A percentile compares a stretch with the other conserved stretches of the same genome.
phyloP scores from a whole-genome alignment of 2,888 invertebrate genomes.

The Mesorhabditis belari region DNA sequence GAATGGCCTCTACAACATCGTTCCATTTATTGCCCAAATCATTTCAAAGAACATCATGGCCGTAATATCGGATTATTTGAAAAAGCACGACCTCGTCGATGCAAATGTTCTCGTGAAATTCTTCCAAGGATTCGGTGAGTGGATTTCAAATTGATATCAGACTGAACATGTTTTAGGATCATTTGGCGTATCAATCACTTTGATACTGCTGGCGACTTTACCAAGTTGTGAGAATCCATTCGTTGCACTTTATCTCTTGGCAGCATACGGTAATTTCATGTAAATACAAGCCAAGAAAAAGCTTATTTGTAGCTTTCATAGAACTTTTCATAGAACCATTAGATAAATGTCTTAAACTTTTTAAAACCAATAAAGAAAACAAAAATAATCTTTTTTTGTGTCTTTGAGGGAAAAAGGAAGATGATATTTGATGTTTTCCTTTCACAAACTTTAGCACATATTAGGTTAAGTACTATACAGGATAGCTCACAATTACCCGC shows the following conservation, averaged over 20 bases:
- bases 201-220: not conserved
- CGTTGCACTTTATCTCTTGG: not conserved
- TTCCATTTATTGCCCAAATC: not conserved
- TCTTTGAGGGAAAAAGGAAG: no score
- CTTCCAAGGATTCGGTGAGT: not conserved
- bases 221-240: not conserved
- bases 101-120: not conserved
- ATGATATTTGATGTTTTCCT: no score
- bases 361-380: no score
- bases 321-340: no score
- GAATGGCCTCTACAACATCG: constrained; percentile 1
- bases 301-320: no score
- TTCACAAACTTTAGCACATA: no score
- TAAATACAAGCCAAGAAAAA: not conserved
- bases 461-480: no score
- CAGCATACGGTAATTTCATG: not conserved
- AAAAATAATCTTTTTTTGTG: no score
- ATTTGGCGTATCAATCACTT: not conserved
- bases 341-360: no score
- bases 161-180: no score
- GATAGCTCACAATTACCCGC: no score
- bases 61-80: not conserved
- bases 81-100: not conserved
- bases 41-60: not conserved
- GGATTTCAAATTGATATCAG: no score